Conservation (phyloP, 2,888 invertebrate genomes). For the Hyles lineata region DNA sequence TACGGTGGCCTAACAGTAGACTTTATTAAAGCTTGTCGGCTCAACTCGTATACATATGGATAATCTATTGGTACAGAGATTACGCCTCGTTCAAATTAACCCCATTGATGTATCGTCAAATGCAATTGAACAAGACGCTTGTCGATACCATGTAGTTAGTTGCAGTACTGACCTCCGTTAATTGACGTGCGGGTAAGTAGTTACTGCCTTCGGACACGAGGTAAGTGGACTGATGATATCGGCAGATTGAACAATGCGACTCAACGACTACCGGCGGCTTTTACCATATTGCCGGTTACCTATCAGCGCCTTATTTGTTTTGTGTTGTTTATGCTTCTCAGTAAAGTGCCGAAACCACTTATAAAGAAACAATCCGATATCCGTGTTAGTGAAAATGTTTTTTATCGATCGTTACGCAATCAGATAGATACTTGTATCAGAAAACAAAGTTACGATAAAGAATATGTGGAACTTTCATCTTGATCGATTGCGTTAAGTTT, state of each 20-base stretch:
- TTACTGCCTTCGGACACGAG: constrained; percentile 43
- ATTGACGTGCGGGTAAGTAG: constrained; percentile 20
- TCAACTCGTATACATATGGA: too few relatives aligned
- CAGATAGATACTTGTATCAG: neutral
- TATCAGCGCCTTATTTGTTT: constrained; percentile 34
- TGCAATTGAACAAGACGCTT: neutral
- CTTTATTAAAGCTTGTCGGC: too few relatives aligned
- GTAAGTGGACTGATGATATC: constrained; percentile 51
- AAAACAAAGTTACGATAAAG: neutral
- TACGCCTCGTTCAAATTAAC: neutral
- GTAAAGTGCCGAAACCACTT: neutral
- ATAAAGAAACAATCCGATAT: neutral
- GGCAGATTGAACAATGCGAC: constrained; percentile 48
- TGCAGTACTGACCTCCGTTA: constrained; percentile 23
- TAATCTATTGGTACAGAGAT: neutral
- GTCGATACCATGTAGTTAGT: neutral
- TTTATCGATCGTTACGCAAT: neutral
- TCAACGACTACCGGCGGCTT: constrained; percentile 37
- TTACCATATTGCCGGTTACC: constrained; percentile 17
- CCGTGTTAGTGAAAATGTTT: neutral
- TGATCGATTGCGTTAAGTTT: constrained; percentile 21
- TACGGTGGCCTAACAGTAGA: too few relatives aligned
- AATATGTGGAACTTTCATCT: neutral
- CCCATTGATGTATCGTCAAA: neutral
- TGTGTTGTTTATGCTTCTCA: constrained; percentile 35